These are phyloP conservation scores for Lottia scabra DNA, from an alignment of 2,888 invertebrate species.

Conservation along the genomic window DNA sequence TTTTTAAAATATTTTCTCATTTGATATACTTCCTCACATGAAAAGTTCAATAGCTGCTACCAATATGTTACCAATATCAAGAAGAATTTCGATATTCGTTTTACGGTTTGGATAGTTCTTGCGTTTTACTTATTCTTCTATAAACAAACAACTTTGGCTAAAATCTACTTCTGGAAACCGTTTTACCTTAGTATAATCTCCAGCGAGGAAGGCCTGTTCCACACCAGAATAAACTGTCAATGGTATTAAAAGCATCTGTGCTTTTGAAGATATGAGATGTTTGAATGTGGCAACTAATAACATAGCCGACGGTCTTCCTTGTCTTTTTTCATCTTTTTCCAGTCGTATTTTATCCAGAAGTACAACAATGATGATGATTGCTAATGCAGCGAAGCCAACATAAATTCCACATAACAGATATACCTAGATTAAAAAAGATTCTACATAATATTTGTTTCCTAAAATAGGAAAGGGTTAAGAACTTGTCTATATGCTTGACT, in stretches of 20 bases:
- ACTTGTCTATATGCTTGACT: too few relatives aligned
- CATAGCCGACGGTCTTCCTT: conserved; percentile 33
- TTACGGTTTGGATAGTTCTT: too few relatives aligned
- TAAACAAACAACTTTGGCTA: not conserved
- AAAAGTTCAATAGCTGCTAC: too few relatives aligned
- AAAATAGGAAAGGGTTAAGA: too few relatives aligned
- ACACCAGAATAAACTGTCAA: conserved; percentile 97
- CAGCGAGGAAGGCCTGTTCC: conserved; percentile 96
- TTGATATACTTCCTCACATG: too few relatives aligned
- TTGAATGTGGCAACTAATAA: conserved; percentile 79
- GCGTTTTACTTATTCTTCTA: too few relatives aligned
- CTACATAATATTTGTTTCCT: too few relatives aligned
- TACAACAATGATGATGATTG: conserved; percentile 86
- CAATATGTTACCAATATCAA: too few relatives aligned
- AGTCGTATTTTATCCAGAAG: conserved; percentile 79
- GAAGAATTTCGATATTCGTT: too few relatives aligned
- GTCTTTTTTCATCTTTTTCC: conserved; percentile 37
- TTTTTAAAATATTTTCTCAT: too few relatives aligned
- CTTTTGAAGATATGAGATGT: conserved; percentile 86
- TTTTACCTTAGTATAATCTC: conserved; percentile 73
- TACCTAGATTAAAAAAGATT: conserved; percentile 74
- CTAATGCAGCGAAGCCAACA: conserved; percentile 85
- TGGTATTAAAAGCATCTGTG: conserved; percentile 92
- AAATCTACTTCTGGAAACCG: conserved; percentile 10
- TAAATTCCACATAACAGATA: conserved; percentile 91